Evolutionary conservation across 2,113 vertebrate species (phyloP).

Genomic region (Loxodonta africana): DNA sequence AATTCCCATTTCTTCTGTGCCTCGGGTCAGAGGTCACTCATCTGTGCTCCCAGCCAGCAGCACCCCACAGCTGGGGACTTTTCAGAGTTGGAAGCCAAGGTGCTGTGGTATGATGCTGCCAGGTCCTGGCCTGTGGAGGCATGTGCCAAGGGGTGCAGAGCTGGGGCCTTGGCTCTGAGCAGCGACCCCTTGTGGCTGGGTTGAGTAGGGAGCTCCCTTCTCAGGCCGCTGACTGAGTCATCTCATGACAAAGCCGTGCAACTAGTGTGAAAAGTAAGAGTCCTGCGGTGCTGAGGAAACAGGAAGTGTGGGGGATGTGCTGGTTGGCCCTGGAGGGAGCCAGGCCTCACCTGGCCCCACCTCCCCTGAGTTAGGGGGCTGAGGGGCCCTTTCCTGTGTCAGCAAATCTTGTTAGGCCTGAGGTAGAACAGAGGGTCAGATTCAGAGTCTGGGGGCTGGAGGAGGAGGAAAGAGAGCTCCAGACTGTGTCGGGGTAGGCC

Average conservation of each 20-base stretch:
- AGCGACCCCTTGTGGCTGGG: background rate
- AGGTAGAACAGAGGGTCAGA: background rate
- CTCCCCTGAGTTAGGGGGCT: background rate
- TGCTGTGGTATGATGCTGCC: background rate
- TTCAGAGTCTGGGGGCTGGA: background rate
- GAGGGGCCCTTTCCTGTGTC: background rate
- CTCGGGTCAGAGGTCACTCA: background rate
- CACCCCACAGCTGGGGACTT: background rate
- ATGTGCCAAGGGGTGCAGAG: background rate
- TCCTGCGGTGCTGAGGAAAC: conserved; percentile 56
- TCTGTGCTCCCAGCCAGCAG: background rate
- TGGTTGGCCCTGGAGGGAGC: background rate
- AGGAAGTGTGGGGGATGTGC: conserved; percentile 33
- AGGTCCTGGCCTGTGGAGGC: background rate
- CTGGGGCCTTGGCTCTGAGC: background rate
- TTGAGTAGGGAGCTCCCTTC: background rate
- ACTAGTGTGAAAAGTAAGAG: conserved; percentile 77
- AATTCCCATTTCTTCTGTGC: background rate
- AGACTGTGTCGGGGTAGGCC: background rate
- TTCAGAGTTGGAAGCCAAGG: background rate
- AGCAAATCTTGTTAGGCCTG: background rate
- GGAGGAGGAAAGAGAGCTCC: background rate
- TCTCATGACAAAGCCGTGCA: conserved; percentile 51
- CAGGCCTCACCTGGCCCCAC: background rate
- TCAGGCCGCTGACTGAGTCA: conserved; percentile 59